Evolutionary conservation across 2,797 vertebrate species (phyloP).

Genomic region (Rachycentron canadum): DNA sequence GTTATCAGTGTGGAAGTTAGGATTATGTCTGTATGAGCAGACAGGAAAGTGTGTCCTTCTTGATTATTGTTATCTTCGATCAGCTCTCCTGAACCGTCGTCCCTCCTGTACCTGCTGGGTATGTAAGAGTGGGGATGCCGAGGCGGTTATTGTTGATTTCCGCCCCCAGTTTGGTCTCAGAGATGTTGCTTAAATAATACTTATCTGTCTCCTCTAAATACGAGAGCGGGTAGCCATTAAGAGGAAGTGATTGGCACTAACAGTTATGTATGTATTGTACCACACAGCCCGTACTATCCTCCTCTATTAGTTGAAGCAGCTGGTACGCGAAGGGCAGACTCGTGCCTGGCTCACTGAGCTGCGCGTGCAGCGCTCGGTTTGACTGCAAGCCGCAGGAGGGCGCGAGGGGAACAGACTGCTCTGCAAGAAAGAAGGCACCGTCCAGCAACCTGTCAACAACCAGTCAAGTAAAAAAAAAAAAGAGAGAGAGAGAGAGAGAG

Average conservation of each 20-base stretch:
- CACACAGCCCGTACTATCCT: background rate
- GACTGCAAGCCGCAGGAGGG: conserved; percentile 10
- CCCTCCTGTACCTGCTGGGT: background rate
- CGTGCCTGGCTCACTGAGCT: conserved; percentile 2
- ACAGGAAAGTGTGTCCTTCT: no score
- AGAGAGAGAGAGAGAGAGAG: no score
- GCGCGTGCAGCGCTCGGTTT: conserved; percentile 13
- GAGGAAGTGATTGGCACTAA: background rate
- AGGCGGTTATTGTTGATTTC: background rate
- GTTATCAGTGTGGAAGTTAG: background rate
- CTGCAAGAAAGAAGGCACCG: background rate
- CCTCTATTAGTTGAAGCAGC: conserved; percentile 6
- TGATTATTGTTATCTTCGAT: background rate
- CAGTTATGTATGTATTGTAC: background rate
- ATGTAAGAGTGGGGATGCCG: background rate
- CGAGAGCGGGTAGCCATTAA: background rate
- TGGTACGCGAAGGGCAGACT: conserved; percentile 23
- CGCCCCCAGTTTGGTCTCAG: background rate
- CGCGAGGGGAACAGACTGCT: background rate
- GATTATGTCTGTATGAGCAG: no score
- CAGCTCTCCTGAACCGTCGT: background rate
- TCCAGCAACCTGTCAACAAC: background rate
- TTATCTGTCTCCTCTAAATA: background rate
- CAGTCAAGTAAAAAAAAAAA: no score
- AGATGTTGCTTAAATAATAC: background rate